phyloP scores from a whole-genome alignment of 2,888 invertebrate genomes.

The Andrena chrysosceles region DNA sequence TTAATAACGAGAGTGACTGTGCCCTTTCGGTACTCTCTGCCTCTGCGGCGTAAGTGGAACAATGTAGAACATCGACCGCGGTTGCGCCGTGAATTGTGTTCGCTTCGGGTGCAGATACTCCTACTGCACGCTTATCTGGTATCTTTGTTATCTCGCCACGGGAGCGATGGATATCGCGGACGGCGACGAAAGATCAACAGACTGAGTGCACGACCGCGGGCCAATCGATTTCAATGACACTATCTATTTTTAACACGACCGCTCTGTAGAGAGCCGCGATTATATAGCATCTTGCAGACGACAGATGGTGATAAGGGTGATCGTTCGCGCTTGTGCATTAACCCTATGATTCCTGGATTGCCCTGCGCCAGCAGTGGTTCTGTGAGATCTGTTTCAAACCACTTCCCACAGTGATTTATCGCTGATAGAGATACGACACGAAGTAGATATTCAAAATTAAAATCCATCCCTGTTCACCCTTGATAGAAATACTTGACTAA shows the following conservation, averaged over 20 bases:
- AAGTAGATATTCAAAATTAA: neutral
- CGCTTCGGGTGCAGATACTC: conserved; percentile 31
- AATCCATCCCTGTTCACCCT: too few relatives aligned
- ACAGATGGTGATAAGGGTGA: conserved; percentile 24
- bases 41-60: conserved; percentile 33
- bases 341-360: conserved; percentile 14
- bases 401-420: neutral
- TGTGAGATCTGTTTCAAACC: neutral
- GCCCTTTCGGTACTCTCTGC: conserved; percentile 8
- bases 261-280: neutral
- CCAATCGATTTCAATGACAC: conserved; percentile 51
- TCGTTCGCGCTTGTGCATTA: conserved; percentile 26
- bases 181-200: conserved; percentile 51
- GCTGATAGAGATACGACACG: neutral
- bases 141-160: conserved; percentile 58
- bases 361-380: neutral
- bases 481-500: too few relatives aligned
- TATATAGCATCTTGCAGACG: neutral
- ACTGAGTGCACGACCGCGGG: conserved; percentile 39
- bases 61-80: conserved; percentile 41
- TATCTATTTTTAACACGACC: conserved; percentile 49
- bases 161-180: conserved; percentile 51
- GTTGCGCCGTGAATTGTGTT: conserved; percentile 43
- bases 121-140: conserved; percentile 48
- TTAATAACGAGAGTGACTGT: conserved; percentile 58